Evolutionary conservation across 1,140 invertebrate species (phyloP).

Genomic region (Augochlora pura): DNA sequence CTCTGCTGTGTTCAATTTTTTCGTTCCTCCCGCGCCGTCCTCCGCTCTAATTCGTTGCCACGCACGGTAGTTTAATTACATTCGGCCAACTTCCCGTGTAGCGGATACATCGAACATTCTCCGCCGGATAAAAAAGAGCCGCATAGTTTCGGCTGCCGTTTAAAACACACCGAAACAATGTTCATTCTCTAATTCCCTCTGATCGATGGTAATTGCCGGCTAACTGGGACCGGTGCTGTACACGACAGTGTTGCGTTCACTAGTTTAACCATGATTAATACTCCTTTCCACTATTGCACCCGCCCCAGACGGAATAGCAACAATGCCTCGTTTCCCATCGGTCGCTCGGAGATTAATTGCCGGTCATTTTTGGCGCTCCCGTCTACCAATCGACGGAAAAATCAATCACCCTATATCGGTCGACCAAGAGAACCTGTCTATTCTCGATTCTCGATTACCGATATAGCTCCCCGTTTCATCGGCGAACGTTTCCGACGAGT

Average conservation of each 20-base stretch:
- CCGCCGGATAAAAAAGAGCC: not conserved
- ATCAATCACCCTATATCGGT: constrained; percentile 3
- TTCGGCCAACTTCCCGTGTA: not conserved
- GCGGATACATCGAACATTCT: not conserved
- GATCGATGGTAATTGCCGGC: constrained; percentile 13
- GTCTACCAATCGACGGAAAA: not conserved
- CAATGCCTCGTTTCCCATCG: constrained; percentile 18
- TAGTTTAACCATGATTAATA: constrained; percentile 56
- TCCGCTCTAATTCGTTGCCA: not conserved
- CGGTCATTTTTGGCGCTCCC: constrained; percentile 23
- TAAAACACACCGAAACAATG: not conserved
- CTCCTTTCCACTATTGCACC: not conserved
- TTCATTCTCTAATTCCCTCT: not conserved
- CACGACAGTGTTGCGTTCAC: constrained; percentile 2
- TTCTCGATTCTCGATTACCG: too few relatives aligned
- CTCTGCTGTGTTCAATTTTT: too few relatives aligned
- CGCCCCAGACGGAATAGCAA: constrained; percentile 11
- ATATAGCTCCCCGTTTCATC: too few relatives aligned
- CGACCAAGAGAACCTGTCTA: too few relatives aligned
- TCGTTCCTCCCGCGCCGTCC: too few relatives aligned
- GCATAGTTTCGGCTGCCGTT: not conserved
- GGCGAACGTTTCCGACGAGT: too few relatives aligned
- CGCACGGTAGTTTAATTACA: constrained; percentile 7
- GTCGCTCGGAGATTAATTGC: constrained; percentile 37
- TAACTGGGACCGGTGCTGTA: constrained; percentile 21